A percentile compares a stretch with the other conserved stretches of the same genome.
Evolutionary conservation across 2,797 vertebrate species (phyloP).

Genomic region (Spheniscus humboldti): DNA sequence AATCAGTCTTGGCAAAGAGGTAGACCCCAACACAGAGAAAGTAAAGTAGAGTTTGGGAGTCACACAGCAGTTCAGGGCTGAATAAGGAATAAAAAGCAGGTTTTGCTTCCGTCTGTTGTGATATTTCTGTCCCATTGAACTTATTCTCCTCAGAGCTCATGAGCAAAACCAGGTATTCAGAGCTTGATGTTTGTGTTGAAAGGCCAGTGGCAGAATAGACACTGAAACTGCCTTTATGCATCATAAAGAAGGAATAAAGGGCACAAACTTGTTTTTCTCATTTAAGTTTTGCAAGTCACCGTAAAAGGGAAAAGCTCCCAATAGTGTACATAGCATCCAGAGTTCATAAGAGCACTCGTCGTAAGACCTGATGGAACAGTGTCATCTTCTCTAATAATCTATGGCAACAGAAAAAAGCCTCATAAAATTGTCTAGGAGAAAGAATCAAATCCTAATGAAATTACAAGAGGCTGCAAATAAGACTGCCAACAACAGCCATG

Average conservation of each 20-base stretch:
- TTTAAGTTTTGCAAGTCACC: background rate
- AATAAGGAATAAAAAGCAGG: background rate
- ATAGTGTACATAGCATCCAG: background rate
- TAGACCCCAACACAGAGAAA: background rate
- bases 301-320: background rate
- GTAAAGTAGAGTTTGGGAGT: background rate
- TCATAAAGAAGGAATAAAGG: conserved; percentile 3
- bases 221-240: background rate
- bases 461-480: background rate
- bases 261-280: background rate
- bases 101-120: background rate
- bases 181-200: background rate
- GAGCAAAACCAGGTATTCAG: background rate
- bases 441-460: background rate
- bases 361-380: background rate
- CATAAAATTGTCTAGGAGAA: background rate
- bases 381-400: background rate
- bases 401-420: background rate
- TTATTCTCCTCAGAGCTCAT: background rate
- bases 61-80: background rate
- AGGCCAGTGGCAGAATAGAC: background rate
- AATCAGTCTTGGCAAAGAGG: background rate
- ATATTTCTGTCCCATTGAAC: background rate
- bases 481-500: background rate
- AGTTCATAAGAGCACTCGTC: background rate